Base-by-base conservation (phyloP, 2,113 vertebrate species). In the Alosa alosa region DNA sequence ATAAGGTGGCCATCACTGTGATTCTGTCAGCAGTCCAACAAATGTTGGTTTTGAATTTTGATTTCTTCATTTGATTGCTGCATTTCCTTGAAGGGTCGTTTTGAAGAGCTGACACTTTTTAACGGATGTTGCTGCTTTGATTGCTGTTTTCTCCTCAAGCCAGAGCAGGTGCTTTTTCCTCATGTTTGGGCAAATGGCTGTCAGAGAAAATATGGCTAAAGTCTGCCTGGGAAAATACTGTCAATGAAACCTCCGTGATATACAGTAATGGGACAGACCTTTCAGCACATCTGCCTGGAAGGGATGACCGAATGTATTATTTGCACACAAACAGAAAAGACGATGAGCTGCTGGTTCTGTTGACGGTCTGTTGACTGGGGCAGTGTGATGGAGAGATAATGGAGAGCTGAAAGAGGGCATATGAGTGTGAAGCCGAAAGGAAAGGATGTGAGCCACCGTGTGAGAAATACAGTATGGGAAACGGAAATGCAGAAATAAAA, bases 321-420 rank as follows among this genome's bases (percentile, higher is more conserved):
- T 78, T 78, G 31, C 31, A 78, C 72, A 78, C 72, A 78, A 78
- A 78, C 72, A 78, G 31, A 78, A 15, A 18, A 13, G 13, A 17
- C 20, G 72, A 78, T 78, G 72, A 78, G 72, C 36, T 78, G 72
- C 1, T 5, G 36, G 25, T 15, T 78, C 31, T 39, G 31, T 39
- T 39, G 72, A 17, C 3, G 36, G 72, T 78, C 20, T 78, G 41
- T 44, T 44, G 72, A 39, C 11, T 15, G 31, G 72, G 72, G 31
- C 36, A 39, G 72, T 39, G 39, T 78, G 72, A 78, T 78, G 72
- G 72, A 78, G 11, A 78, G 72, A 78, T 78, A 39, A 78, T 17
- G 0, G 13, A 41, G 36, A 31, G 31, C 31, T 6, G 72, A 78
- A 39, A 39, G 15, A 31, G 20, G 55, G 18, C 15, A n/a, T 31